Evolutionary conservation across 2,797 vertebrate species (phyloP).

Genomic region (Meda fulgida): DNA sequence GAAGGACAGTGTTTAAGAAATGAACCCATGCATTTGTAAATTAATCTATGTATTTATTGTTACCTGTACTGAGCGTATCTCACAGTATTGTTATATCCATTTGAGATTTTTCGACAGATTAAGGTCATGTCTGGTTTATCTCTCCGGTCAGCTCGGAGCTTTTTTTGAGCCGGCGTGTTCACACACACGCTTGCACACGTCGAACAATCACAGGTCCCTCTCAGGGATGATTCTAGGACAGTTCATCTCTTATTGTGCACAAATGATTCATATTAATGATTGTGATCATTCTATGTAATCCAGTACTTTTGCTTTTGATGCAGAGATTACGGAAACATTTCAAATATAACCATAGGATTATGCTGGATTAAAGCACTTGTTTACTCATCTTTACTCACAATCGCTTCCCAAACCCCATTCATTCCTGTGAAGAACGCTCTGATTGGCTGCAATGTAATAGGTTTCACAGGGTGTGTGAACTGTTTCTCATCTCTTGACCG

Average conservation of each 20-base stretch:
- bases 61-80: neutral
- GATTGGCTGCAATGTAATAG: constrained; percentile 16
- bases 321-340: constrained; percentile 46
- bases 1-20: constrained; percentile 12
- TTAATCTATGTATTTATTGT: neutral
- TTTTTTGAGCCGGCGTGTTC: constrained; percentile 19
- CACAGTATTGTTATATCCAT: constrained; percentile 30
- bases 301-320: constrained; percentile 21
- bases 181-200: constrained; percentile 12
- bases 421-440: neutral
- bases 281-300: constrained; percentile 38
- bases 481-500: neutral
- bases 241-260: neutral
- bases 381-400: constrained; percentile 27
- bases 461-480: neutral
- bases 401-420: neutral
- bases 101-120: constrained; percentile 68
- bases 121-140: constrained; percentile 70
- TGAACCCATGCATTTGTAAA: constrained; percentile 24
- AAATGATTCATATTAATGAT: neutral
- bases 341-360: constrained; percentile 28
- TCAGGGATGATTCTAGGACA: constrained; percentile 39
- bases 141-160: constrained; percentile 62
- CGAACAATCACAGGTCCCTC: constrained; percentile 42
- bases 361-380: constrained; percentile 30